Conservation (phyloP, 2,888 invertebrate genomes). For the Cryptus viduatorius region DNA sequence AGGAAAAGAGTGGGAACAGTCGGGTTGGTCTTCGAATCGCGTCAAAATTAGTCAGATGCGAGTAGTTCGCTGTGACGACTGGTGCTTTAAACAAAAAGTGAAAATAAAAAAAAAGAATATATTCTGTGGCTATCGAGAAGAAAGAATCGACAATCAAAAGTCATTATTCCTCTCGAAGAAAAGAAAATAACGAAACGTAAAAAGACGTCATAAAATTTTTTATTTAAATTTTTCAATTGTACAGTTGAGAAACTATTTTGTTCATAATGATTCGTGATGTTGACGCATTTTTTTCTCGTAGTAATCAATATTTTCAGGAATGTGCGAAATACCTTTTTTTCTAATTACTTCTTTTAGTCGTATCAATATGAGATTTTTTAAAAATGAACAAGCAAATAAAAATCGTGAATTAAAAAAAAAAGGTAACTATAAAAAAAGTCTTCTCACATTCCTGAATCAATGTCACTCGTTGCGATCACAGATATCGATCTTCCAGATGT, state of each 20-base stretch:
- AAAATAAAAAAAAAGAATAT: background rate
- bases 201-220: constrained; percentile 12
- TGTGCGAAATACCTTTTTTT: constrained; percentile 6
- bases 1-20: background rate
- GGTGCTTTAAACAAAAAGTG: constrained; percentile 18
- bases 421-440: background rate
- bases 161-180: constrained; percentile 3
- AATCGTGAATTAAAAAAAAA: background rate
- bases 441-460: constrained; percentile 25
- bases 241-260: constrained; percentile 32
- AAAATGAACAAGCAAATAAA: background rate
- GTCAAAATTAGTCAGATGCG: background rate
- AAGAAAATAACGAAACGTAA: constrained; percentile 2
- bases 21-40: background rate
- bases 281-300: background rate
- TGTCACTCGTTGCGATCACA: constrained; percentile 18
- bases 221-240: constrained; percentile 31
- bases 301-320: background rate
- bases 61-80: background rate
- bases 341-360: background rate
- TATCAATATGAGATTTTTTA: constrained; percentile 3
- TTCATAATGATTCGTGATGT: constrained; percentile 34
- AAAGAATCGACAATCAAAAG: constrained; percentile 26
- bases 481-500: constrained; percentile 40
- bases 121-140: background rate